Evolutionary conservation across 2,888 invertebrate species (phyloP).

Genomic region (Agrilus biguttatus): DNA sequence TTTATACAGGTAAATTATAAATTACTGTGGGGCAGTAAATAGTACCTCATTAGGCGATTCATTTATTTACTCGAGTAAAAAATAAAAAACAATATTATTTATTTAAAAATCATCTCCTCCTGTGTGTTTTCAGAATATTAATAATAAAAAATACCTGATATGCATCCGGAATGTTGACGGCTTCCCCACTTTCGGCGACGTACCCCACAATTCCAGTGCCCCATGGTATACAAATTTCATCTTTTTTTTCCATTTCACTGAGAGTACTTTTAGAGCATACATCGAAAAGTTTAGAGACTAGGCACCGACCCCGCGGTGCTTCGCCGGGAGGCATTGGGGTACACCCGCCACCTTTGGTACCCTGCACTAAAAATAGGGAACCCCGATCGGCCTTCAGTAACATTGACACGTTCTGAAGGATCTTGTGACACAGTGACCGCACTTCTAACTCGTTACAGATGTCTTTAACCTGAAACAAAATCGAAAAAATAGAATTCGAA

Average conservation of each 20-base stretch:
- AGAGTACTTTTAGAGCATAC: constrained; percentile 86
- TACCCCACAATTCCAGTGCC: constrained; percentile 91
- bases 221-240: constrained; percentile 89
- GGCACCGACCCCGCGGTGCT: constrained; percentile 42
- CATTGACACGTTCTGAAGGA: constrained; percentile 86
- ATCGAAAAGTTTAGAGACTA: constrained; percentile 90
- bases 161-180: constrained; percentile 90
- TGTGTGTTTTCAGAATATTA: too few species aligned
- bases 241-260: constrained; percentile 82
- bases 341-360: constrained; percentile 35
- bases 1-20: too few species aligned
- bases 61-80: too few species aligned
- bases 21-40: too few species aligned
- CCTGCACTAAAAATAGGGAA: constrained; percentile 82
- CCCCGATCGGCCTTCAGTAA: constrained; percentile 84
- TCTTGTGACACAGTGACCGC: constrained; percentile 87
- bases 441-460: constrained; percentile 94
- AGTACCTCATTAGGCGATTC: too few species aligned
- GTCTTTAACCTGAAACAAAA: constrained; percentile 63
- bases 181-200: constrained; percentile 84
- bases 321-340: constrained; percentile 25
- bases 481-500: neutral
- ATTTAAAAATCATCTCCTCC: too few species aligned
- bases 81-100: too few species aligned
- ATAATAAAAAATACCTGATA: constrained; percentile 53